phyloP scores from a whole-genome alignment of 2,888 invertebrate genomes.

The Deilephila porcellus region DNA sequence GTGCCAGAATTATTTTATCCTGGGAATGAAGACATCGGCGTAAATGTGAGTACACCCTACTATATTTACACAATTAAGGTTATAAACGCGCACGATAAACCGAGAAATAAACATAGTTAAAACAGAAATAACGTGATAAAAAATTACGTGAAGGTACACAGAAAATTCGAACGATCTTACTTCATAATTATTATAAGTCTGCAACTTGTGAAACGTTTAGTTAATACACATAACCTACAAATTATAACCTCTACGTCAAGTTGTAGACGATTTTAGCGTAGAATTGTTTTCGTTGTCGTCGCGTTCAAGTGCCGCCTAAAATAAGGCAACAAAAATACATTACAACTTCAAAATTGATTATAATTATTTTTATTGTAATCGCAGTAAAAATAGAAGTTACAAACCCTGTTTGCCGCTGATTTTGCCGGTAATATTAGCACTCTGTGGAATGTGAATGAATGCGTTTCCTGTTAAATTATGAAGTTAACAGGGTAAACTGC shows the following conservation, averaged over 20 bases:
- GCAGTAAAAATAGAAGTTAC: too few species aligned
- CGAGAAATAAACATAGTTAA: background rate
- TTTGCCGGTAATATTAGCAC: too few species aligned
- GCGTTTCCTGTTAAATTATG: too few species aligned
- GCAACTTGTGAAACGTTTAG: background rate
- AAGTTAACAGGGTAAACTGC: too few species aligned
- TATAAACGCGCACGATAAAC: background rate
- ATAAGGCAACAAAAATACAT: background rate
- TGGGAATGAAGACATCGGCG: background rate
- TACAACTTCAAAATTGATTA: background rate
- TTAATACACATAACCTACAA: conserved; percentile 6
- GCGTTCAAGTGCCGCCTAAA: background rate
- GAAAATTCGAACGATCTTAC: background rate
- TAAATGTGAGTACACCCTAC: conserved; percentile 10
- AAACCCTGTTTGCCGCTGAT: too few species aligned
- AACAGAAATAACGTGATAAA: background rate
- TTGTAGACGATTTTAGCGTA: background rate
- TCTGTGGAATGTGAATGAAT: too few species aligned
- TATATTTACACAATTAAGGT: background rate
- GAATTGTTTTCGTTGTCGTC: background rate
- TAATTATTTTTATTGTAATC: background rate
- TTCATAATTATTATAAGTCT: background rate
- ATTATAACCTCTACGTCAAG: background rate
- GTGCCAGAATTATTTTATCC: conserved; percentile 30
- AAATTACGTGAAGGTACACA: background rate